Evolutionary conservation across 2,888 invertebrate species (phyloP).

Genomic region (Parnassius apollo): DNA sequence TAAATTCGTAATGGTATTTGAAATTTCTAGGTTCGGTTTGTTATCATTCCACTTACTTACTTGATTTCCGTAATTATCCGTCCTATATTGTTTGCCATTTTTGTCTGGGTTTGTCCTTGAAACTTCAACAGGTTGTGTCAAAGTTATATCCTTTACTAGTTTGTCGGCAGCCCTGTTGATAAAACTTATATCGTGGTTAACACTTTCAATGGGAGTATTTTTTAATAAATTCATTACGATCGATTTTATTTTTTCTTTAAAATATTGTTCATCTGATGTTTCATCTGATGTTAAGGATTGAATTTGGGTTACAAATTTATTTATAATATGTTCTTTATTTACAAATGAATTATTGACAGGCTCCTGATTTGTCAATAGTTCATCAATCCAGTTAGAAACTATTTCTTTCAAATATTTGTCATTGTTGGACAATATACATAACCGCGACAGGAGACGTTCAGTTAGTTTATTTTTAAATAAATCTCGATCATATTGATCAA

Average conservation of each 20-base stretch:
- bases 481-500: slow-evolving; percentile 7
- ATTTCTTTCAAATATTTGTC: slow-evolving; percentile 11
- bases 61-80: neutral
- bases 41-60: neutral
- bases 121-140: neutral
- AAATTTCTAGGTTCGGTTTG: neutral
- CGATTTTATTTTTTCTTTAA: slow-evolving; percentile 31
- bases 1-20: slow-evolving; percentile 23
- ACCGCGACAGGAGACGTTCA: slow-evolving; percentile 15
- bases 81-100: neutral
- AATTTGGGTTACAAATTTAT: slow-evolving; percentile 34
- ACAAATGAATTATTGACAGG: slow-evolving; percentile 32
- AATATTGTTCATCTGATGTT: slow-evolving; percentile 41
- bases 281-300: slow-evolving; percentile 38
- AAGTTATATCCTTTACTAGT: slow-evolving; percentile 37
- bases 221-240: slow-evolving; percentile 31
- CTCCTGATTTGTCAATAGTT: slow-evolving; percentile 38
- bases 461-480: slow-evolving; percentile 15
- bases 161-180: slow-evolving; percentile 43
- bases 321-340: slow-evolving; percentile 36
- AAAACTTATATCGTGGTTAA: slow-evolving; percentile 32
- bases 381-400: slow-evolving; percentile 41
- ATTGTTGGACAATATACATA: slow-evolving; percentile 5
- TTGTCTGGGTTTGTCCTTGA: neutral
- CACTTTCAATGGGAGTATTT: slow-evolving; percentile 31